These are phyloP conservation scores for Thecophora atra DNA, from an alignment of 2,888 invertebrate species.

Conservation along the genomic window DNA sequence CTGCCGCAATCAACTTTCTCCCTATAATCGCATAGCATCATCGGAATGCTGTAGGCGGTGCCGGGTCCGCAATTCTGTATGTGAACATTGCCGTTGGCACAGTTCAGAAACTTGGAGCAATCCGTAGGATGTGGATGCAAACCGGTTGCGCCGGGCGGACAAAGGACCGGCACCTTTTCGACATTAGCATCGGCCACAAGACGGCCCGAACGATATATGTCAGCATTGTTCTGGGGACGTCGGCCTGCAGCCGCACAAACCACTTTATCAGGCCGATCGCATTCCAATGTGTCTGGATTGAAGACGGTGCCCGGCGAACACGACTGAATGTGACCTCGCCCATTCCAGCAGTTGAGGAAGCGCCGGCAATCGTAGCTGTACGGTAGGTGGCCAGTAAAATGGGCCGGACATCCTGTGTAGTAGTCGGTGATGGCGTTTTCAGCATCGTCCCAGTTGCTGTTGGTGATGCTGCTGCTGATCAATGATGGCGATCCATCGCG, in stretches of 20 bases:
- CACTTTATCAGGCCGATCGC: conserved; percentile 73
- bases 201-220: conserved; percentile 46
- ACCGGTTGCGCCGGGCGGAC: conserved; percentile 68
- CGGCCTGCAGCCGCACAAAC: conserved; percentile 62
- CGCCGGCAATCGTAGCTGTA: conserved; percentile 73
- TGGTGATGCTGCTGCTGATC: conserved; percentile 6
- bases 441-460: conserved; percentile 44
- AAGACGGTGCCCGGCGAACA: conserved; percentile 75
- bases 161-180: conserved; percentile 57
- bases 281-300: conserved; percentile 71
- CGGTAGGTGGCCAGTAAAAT: conserved; percentile 70
- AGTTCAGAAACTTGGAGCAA: conserved; percentile 73
- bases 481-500: conserved; percentile 14
- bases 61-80: conserved; percentile 72
- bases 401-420: conserved; percentile 65
- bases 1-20: conserved; percentile 68
- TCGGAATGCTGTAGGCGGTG: conserved; percentile 70
- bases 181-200: conserved; percentile 39
- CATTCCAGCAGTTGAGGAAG: conserved; percentile 75
- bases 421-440: conserved; percentile 51
- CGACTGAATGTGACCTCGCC: conserved; percentile 71
- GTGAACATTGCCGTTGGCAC: conserved; percentile 70
- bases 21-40: conserved; percentile 71
- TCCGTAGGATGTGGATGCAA: conserved; percentile 70
- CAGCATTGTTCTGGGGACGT: background rate